Percentiles rank a stretch among this genome's conserved stretches.
phyloP scores from a whole-genome alignment of 2,888 invertebrate species.

The Crossocerus cetratus region DNA sequence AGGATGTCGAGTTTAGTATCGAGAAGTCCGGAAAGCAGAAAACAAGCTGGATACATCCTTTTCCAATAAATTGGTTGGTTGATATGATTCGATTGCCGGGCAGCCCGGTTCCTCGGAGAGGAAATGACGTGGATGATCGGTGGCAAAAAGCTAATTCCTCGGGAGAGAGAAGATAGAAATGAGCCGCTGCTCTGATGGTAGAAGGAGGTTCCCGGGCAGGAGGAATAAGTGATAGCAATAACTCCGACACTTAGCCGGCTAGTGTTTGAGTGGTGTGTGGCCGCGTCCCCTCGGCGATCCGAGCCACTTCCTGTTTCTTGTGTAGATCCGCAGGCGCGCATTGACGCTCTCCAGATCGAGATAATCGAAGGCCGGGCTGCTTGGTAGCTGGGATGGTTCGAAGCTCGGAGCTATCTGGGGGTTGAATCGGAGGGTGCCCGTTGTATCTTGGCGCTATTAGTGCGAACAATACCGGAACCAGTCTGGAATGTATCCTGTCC shows the following conservation, averaged over 20 bases:
- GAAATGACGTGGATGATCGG: too few species aligned
- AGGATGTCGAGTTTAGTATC: too few species aligned
- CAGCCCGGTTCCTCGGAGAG: too few species aligned
- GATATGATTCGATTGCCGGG: too few species aligned
- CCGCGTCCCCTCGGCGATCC: constrained; percentile 23
- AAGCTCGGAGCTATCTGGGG: constrained; percentile 44
- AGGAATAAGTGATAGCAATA: neutral
- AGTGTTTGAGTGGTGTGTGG: constrained; percentile 16
- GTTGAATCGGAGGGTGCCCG: constrained; percentile 49
- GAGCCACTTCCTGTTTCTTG: constrained; percentile 56
- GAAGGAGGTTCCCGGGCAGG: neutral
- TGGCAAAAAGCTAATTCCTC: too few species aligned
- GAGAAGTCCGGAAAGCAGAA: too few species aligned
- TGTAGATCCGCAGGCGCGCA: constrained; percentile 53
- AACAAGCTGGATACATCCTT: too few species aligned
- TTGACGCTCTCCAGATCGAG: constrained; percentile 73
- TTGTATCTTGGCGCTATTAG: constrained; percentile 75
- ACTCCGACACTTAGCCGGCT: constrained; percentile 39
- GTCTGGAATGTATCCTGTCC: constrained; percentile 73
- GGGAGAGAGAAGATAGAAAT: too few species aligned
- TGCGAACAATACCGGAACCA: constrained; percentile 75
- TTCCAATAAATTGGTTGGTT: too few species aligned
- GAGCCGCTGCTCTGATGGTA: too few species aligned
- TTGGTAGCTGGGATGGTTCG: constrained; percentile 57
- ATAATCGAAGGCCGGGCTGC: constrained; percentile 71